A percentile compares a stretch with the other conserved stretches of the same genome.
These are phyloP conservation scores for Boulengeromyrus knoepffleri DNA, from an alignment of 2,113 vertebrate species.

Conservation along the genomic window DNA sequence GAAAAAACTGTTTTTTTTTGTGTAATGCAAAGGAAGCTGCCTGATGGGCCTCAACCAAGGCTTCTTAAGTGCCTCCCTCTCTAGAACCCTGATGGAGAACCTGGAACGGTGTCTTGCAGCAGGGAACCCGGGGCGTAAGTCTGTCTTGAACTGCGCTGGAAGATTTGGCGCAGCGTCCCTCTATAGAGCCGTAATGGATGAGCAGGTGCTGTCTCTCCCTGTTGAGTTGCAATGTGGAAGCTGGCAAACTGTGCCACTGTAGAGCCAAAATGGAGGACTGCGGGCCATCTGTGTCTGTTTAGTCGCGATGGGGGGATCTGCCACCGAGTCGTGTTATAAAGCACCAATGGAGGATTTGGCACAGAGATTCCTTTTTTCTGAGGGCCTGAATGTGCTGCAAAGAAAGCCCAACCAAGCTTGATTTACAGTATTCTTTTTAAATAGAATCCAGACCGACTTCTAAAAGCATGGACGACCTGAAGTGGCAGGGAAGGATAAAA, in stretches of 20 bases:
- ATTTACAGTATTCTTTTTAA: conserved; percentile 5
- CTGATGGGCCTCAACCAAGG: neutral
- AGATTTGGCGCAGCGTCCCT: neutral
- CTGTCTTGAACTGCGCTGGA: neutral
- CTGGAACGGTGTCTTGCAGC: neutral
- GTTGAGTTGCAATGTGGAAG: neutral
- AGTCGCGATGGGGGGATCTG: neutral
- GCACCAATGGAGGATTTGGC: neutral
- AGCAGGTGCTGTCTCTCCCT: neutral
- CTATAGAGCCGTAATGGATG: neutral
- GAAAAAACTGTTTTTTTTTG: neutral
- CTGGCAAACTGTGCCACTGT: neutral
- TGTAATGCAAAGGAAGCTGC: neutral
- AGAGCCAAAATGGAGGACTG: neutral
- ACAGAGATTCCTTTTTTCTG: neutral
- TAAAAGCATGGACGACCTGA: neutral
- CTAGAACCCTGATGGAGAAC: neutral
- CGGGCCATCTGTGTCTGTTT: neutral
- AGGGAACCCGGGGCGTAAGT: neutral
- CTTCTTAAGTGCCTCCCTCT: conserved; percentile 12
- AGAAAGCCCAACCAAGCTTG: neutral
- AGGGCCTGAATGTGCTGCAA: conserved; percentile 8
- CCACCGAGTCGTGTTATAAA: neutral
- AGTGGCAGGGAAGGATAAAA: conserved; percentile 15
- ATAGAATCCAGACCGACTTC: neutral